Conservation (phyloP, 2,113 vertebrate genomes). For the Peucedramus taeniatus region DNA sequence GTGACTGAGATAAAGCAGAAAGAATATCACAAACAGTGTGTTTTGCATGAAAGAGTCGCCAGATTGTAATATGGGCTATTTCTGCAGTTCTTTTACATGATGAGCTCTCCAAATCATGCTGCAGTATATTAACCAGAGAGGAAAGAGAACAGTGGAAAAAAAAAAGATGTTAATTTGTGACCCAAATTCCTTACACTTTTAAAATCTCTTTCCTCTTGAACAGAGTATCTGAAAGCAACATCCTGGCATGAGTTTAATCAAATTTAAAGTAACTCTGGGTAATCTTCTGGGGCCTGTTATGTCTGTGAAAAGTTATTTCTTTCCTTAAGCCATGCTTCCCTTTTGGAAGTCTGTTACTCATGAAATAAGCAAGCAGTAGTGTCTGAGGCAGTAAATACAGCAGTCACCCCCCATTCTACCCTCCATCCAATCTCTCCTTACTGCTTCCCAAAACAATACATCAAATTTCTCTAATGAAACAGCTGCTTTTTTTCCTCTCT, state of each 20-base stretch:
- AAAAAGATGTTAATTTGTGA: neutral
- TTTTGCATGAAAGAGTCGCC: neutral
- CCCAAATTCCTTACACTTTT: slow-evolving; percentile 13
- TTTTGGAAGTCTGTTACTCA: slow-evolving; percentile 12
- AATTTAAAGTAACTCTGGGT: slow-evolving; percentile 36
- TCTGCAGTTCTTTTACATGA: neutral
- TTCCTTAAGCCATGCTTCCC: slow-evolving; percentile 1
- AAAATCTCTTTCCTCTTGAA: neutral
- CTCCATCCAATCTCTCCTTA: neutral
- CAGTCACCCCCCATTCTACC: neutral
- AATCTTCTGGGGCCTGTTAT: slow-evolving; percentile 29
- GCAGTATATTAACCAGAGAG: neutral
- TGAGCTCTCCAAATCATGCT: neutral
- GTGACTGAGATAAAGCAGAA: neutral
- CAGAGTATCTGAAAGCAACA: slow-evolving; percentile 36
- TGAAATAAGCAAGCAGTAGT: neutral
- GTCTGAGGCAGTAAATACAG: neutral
- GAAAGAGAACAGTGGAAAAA: neutral
- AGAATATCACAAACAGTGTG: neutral
- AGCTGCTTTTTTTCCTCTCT: neutral
- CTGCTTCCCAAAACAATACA: neutral
- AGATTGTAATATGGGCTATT: neutral
- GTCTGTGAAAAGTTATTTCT: slow-evolving; percentile 25
- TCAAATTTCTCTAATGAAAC: neutral
- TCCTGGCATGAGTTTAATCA: slow-evolving; percentile 50